These are phyloP conservation scores for Eudasyphora cyanicolor DNA, from an alignment of 2,888 invertebrate species.

Conservation along the genomic window DNA sequence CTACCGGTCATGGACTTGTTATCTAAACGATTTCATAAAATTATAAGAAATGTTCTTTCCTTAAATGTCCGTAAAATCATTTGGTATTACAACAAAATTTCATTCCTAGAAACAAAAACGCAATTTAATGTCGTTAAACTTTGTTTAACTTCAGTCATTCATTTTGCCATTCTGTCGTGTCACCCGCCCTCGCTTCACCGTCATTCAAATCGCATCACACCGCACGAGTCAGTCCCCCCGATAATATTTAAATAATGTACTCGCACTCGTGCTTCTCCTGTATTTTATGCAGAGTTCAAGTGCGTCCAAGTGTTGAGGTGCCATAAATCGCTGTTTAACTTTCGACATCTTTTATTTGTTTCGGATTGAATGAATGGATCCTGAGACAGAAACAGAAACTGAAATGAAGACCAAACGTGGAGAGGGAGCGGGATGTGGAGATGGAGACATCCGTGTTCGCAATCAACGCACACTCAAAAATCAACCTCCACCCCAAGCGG, in stretches of 20 bases:
- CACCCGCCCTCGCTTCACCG: conserved; percentile 19
- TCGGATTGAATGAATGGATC: conserved; percentile 37
- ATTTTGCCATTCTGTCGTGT: neutral
- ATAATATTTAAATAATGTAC: conserved; percentile 57
- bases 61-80: conserved; percentile 53
- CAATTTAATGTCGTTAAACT: conserved; percentile 42
- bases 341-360: conserved; percentile 50
- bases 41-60: conserved; percentile 15
- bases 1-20: neutral
- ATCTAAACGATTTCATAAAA: conserved; percentile 14
- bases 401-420: no score
- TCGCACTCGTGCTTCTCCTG: conserved; percentile 20
- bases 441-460: neutral
- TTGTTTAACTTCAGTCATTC: conserved; percentile 32
- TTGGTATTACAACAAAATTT: conserved; percentile 9
- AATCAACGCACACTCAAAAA: neutral
- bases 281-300: conserved; percentile 50
- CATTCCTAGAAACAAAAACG: conserved; percentile 29
- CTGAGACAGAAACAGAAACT: no score
- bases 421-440: no score
- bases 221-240: conserved; percentile 5
- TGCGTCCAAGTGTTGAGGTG: conserved; percentile 63
- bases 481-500: neutral
- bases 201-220: conserved; percentile 1
- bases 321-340: conserved; percentile 62